These are phyloP conservation scores for Hylaea fasciaria DNA, from an alignment of 2,888 invertebrate genomes.

Conservation along the genomic window DNA sequence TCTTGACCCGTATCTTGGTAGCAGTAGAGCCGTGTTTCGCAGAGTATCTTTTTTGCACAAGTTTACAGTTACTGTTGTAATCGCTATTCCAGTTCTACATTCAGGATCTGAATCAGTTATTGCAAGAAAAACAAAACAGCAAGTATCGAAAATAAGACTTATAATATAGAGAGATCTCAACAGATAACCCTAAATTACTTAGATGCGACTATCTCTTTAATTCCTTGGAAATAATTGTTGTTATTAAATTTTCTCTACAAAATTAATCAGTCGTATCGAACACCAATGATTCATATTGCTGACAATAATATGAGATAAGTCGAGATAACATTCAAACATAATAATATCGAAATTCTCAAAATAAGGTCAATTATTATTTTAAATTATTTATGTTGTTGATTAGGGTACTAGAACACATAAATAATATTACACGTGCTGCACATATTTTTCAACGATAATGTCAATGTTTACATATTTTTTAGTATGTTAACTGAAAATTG, in stretches of 20 bases:
- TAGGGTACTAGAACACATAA: slow-evolving; percentile 23
- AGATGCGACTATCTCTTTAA: too few relatives aligned
- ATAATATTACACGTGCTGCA: slow-evolving; percentile 25
- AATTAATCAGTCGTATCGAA: background rate
- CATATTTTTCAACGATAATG: slow-evolving; percentile 14
- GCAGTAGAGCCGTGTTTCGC: slow-evolving; percentile 49
- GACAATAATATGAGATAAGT: background rate
- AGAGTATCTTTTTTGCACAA: slow-evolving; percentile 21
- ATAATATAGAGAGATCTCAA: too few relatives aligned
- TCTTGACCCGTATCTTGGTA: slow-evolving; percentile 54
- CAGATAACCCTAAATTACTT: too few relatives aligned
- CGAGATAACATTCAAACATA: too few relatives aligned
- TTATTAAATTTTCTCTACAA: background rate
- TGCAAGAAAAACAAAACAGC: background rate
- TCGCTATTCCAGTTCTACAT: slow-evolving; percentile 1
- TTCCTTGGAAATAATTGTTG: too few relatives aligned
- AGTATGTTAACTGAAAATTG: slow-evolving; percentile 11
- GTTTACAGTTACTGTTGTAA: slow-evolving; percentile 10
- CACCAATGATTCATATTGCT: slow-evolving; percentile 2
- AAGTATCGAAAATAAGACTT: too few relatives aligned
- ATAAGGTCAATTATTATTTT: too few relatives aligned
- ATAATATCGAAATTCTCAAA: too few relatives aligned
- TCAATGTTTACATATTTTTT: slow-evolving; percentile 19
- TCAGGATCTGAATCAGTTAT: background rate
- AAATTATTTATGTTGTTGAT: background rate